Base-by-base conservation (phyloP, 2,113 vertebrate genomes). In the Cheilinus undulatus region DNA sequence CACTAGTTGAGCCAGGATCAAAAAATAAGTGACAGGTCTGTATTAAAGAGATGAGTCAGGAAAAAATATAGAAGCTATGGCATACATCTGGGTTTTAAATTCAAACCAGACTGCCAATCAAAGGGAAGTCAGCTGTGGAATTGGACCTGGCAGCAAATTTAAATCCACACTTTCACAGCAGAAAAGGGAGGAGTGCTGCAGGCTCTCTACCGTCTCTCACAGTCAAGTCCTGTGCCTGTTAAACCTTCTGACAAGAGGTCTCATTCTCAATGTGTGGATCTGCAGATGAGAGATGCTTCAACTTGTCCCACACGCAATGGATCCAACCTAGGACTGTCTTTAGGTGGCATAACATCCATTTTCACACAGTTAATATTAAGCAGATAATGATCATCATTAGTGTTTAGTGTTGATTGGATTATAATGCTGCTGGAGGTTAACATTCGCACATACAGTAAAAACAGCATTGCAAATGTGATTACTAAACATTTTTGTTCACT, bases 141-240 rank as follows among this genome's bases (percentile, higher is more conserved):
- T 82, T 68, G 72, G 49, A 88, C 65, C 73, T 84, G 90, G 82
- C 89, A 91, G 85, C 23, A 30, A 49, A 83, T 85, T 86, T 84
- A 89, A 80, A 86, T 78, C 83, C 76, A 56, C 77, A 74, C 75
- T 68, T 79, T 81, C 78, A 70, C 67, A 59, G 90, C 78, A 54
- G 43, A 79, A 86, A 27, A 42, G 10, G 67, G 42, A 75, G 72
- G 73, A 75, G 51, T 7, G 80, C 89, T 69, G 64, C 73, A 49
- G 84, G 86, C 80, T 52, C 72, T 71, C 61, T n/a, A 43, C 71
- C 67, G 32, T 74, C 69, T 78, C 72, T 66, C 73, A 34, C 69
- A 77, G 83, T 83, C 80, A 43, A 73, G 71, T 77, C 66, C 53
- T 57, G 51, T 80, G 72, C 63, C 84, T 74, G 70, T 71, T 83